These are phyloP conservation scores for Scaptomyza cyrtandrae DNA, from an alignment of 2,888 invertebrate genomes.

Conservation along the genomic window DNA sequence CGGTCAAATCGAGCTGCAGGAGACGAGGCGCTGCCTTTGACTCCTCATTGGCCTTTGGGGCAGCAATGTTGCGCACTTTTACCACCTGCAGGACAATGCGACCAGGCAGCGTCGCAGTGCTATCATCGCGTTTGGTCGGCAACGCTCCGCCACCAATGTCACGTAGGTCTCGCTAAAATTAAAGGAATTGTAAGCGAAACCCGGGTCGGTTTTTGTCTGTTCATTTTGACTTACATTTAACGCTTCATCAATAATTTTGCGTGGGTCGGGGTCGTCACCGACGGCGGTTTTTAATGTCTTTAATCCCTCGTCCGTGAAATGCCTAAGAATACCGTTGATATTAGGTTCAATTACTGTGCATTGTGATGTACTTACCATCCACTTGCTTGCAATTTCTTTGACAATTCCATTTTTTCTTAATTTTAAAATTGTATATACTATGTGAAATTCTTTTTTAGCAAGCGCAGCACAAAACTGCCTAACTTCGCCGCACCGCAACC, in stretches of 20 bases:
- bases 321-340: slow-evolving; percentile 84
- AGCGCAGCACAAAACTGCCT: slow-evolving; percentile 43
- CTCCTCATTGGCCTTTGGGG: slow-evolving; percentile 95
- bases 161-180: slow-evolving; percentile 87
- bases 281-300: slow-evolving; percentile 87
- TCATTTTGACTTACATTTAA: slow-evolving; percentile 88
- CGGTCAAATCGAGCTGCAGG: slow-evolving; percentile 93
- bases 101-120: slow-evolving; percentile 82
- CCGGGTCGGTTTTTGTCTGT: neutral
- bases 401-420: slow-evolving; percentile 86
- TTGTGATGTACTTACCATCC: slow-evolving; percentile 87
- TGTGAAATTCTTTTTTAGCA: slow-evolving; percentile 37
- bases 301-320: slow-evolving; percentile 89
- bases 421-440: slow-evolving; percentile 24
- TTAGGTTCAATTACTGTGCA: neutral
- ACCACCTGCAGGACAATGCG: slow-evolving; percentile 94
- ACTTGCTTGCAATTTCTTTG: slow-evolving; percentile 87
- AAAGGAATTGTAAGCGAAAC: neutral
- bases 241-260: slow-evolving; percentile 88
- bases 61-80: slow-evolving; percentile 94
- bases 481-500: slow-evolving; percentile 31
- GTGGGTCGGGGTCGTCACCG: slow-evolving; percentile 85
- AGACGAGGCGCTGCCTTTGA: slow-evolving; percentile 92
- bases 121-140: slow-evolving; percentile 87
- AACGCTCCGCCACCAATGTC: slow-evolving; percentile 92